Conservation (phyloP, 2,797 vertebrate species). For the Eulemur rubriventer region DNA sequence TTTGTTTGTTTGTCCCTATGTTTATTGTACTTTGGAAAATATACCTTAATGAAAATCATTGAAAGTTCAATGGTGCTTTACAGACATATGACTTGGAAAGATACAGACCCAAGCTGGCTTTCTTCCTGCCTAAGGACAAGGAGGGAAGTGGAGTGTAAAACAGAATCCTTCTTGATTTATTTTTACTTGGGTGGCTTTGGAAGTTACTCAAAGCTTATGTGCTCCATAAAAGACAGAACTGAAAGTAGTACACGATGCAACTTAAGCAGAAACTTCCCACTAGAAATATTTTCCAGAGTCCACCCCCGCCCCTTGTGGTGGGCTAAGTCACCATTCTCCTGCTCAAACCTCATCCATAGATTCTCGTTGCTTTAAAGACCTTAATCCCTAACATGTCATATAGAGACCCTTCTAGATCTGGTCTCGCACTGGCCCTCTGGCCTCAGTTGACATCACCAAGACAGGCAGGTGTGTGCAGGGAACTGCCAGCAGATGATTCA, state of each 20-base stretch:
- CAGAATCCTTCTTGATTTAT: conserved; percentile 67
- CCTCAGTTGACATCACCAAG: not conserved
- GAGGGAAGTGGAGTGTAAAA: conserved; percentile 64
- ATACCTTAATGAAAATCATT: conserved; percentile 77
- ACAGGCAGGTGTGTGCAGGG: not conserved
- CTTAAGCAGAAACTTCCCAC: conserved; percentile 56
- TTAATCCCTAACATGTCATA: not conserved
- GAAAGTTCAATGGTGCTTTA: conserved; percentile 75
- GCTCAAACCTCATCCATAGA: not conserved
- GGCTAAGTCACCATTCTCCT: not conserved
- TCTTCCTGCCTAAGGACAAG: conserved; percentile 78
- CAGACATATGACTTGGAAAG: conserved; percentile 79
- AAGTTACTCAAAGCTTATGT: conserved; percentile 59
- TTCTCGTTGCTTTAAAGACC: not conserved
- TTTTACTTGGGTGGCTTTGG: conserved; percentile 62
- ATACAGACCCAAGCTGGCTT: conserved; percentile 72
- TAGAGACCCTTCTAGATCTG: not conserved
- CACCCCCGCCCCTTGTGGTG: not conserved
- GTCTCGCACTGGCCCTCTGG: not conserved
- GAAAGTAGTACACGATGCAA: conserved; percentile 57
- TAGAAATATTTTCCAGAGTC: conserved; percentile 54
- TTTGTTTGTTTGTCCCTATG: conserved; percentile 79
- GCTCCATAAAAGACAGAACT: conserved; percentile 71
- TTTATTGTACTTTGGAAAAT: conserved; percentile 78
- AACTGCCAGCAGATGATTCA: not conserved